Conservation (phyloP, 2,888 invertebrate species). For the Alentia gelatinosa region DNA sequence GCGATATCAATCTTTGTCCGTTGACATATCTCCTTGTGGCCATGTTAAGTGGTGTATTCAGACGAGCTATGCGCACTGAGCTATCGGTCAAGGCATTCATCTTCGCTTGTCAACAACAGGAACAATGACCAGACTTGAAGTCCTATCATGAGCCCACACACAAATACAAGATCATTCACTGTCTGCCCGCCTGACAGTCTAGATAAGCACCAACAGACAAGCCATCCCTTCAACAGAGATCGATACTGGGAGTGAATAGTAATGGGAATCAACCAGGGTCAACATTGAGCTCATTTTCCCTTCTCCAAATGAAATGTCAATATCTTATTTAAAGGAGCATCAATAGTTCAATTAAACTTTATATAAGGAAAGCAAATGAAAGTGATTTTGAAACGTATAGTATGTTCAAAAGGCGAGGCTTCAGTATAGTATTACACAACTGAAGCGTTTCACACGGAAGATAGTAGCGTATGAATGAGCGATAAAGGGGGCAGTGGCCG, state of each 20-base stretch:
- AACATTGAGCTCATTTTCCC: too few species aligned
- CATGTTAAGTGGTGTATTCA: not conserved
- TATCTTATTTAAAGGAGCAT: too few species aligned
- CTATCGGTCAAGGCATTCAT: slow-evolving; percentile 6
- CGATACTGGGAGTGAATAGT: too few species aligned
- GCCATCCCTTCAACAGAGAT: too few species aligned
- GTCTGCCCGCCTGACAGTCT: not conserved
- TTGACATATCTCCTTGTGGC: slow-evolving; percentile 4
- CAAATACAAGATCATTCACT: not conserved
- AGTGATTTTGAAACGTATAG: too few species aligned
- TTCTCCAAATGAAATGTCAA: too few species aligned
- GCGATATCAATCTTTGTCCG: not conserved
- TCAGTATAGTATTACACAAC: too few species aligned
- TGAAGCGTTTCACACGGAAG: not conserved
- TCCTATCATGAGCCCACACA: not conserved
- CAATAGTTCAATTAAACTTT: too few species aligned
- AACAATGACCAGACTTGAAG: not conserved
- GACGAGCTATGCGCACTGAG: not conserved
- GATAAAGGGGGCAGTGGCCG: not conserved
- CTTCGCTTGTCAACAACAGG: slow-evolving; percentile 38
- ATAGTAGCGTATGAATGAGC: not conserved
- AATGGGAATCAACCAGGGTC: too few species aligned
- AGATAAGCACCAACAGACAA: not conserved
- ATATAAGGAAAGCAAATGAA: too few species aligned
- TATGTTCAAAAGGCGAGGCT: too few species aligned